Base-by-base conservation (phyloP, 2,797 vertebrate genomes). In the Oryzias sinensis region DNA sequence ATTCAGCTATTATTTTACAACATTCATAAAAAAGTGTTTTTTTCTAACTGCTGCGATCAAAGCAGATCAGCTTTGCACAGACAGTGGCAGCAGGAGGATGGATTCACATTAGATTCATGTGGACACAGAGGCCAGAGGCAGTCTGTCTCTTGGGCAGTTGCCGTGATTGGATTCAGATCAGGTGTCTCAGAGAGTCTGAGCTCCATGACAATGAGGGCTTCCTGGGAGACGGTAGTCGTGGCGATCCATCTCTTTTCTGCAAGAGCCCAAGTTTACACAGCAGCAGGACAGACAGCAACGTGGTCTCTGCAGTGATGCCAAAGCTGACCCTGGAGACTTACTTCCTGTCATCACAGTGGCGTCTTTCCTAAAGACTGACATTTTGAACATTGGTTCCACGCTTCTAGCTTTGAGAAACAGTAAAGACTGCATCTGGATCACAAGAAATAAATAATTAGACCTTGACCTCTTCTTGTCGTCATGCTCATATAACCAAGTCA, bases 101-200 rank as follows among this genome's bases (percentile, higher is more conserved):
- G 74, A 71, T 76, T 68, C 49, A 45, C 53, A 67, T 76, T 69
- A 68, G 65, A 85, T 83, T 67, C 20, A 43, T 83, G 70, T 74
- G 57, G 81, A 81, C 80, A 74, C 59, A 55, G 56, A 47, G 53
- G 56, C 67, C 74, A 62, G 58, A 54, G 44, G 62, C 57, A 55
- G 76, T 51, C 52, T 3, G 82, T 82, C 82, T 79, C 80, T 59
- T 67, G 77, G 80, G 84, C 13, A 43, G 63, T 65, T 50, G 57
- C 66, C 41, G 49, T 74, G 70, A 87, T 87, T 84, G 85, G 83
- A 86, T 86, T 88, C 82, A 76, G 82, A 81, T 88, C 87, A 83
- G 74, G 82, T 83, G 57, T 86, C 83, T 83, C 61, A 59, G 54
- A 50, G 52, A 79, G 68, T 66, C 60, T 77, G 66, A 72, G 77